A percentile compares a stretch with the other conserved stretches of the same genome.
phyloP scores from a whole-genome alignment of 2,888 invertebrate species.

The Flabesymbios commensalis region DNA sequence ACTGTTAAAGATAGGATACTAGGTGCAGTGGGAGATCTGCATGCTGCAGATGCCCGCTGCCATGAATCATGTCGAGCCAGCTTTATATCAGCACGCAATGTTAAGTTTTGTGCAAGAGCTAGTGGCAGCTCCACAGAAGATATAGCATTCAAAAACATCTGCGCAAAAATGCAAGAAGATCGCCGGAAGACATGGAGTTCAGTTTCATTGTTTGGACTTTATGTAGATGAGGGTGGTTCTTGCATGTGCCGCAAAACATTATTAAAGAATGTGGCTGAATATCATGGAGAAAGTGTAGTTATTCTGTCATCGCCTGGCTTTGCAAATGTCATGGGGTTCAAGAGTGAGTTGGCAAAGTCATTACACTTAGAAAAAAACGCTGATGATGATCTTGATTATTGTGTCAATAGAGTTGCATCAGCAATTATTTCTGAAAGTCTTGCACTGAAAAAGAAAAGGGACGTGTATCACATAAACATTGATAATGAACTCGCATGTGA shows the following conservation, averaged over 20 bases:
- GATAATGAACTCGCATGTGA: slow-evolving; percentile 1
- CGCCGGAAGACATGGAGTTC: slow-evolving; percentile 6
- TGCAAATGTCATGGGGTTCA: slow-evolving; percentile 7
- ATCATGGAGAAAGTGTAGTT: slow-evolving; percentile 9
- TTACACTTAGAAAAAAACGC: background rate
- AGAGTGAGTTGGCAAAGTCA: slow-evolving; percentile 3
- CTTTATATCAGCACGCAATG: slow-evolving; percentile 2
- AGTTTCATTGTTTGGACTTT: slow-evolving; percentile 3
- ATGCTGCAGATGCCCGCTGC: slow-evolving; percentile 5
- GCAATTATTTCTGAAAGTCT: background rate
- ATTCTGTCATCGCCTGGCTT: slow-evolving; percentile 3
- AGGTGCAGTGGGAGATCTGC: slow-evolving; percentile 1
- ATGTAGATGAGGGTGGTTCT: slow-evolving; percentile 9
- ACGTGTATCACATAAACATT: slow-evolving; percentile 8
- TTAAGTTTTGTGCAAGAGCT: background rate
- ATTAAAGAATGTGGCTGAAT: slow-evolving; percentile 5
- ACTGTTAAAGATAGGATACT: background rate
- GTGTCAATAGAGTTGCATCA: background rate
- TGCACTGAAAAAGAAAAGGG: background rate
- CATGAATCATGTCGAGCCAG: slow-evolving; percentile 4
- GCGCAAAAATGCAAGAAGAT: slow-evolving; percentile 8
- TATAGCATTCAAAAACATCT: background rate
- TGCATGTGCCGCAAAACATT: slow-evolving; percentile 13
- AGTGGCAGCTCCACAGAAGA: background rate
- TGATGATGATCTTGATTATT: background rate